These are phyloP conservation scores for Halesus radiatus DNA, from an alignment of 1,140 invertebrate genomes.

Conservation along the genomic window DNA sequence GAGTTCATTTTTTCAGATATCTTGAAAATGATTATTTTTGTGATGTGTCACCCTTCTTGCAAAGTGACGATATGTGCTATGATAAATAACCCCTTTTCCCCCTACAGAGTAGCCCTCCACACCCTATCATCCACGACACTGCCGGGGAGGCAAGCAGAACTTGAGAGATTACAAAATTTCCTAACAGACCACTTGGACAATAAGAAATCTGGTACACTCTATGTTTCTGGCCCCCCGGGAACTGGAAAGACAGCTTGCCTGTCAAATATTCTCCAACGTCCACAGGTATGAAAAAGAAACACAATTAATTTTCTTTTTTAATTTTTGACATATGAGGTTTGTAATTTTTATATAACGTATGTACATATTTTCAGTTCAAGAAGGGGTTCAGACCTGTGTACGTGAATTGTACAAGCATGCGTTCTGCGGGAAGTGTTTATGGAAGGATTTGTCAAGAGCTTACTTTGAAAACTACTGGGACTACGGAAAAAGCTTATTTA, in stretches of 20 bases:
- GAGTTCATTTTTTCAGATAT: no score
- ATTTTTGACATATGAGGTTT: background rate
- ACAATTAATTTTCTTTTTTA: no score
- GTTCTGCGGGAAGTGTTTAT: constrained; percentile 81
- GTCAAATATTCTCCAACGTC: constrained; percentile 77
- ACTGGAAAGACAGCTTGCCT: constrained; percentile 96
- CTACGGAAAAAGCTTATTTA: constrained; percentile 74
- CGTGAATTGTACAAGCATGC: constrained; percentile 87
- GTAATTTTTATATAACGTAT: background rate
- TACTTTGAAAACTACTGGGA: constrained; percentile 68
- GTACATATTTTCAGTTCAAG: constrained; percentile 65
- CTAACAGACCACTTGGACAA: constrained; percentile 77
- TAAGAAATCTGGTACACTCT: constrained; percentile 84
- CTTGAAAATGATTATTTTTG: no score
- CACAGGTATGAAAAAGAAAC: constrained; percentile 62
- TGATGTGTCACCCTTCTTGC: no score
- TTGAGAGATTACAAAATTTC: constrained; percentile 78
- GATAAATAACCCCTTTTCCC: no score
- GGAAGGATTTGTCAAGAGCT: constrained; percentile 78
- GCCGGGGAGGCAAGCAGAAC: constrained; percentile 85
- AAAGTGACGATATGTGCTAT: no score
- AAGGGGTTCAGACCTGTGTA: constrained; percentile 78
- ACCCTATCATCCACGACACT: constrained; percentile 64
- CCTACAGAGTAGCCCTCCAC: constrained; percentile 37
- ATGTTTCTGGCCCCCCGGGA: constrained; percentile 95